These are phyloP conservation scores for Hydrolagus colliei DNA, from an alignment of 2,797 vertebrate genomes.

Conservation along the genomic window DNA sequence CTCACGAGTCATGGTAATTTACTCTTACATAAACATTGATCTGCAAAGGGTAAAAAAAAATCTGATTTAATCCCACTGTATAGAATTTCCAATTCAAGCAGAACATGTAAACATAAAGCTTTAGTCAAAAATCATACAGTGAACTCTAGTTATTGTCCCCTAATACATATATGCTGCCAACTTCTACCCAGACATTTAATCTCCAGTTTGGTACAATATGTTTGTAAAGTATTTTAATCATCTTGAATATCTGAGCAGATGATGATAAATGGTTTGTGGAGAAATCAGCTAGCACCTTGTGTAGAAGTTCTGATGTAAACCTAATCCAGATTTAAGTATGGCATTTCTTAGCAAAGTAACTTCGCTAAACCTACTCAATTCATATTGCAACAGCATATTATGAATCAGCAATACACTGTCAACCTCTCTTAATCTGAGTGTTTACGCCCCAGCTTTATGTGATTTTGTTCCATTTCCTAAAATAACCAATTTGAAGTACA, in stretches of 20 bases:
- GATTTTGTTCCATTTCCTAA: neutral
- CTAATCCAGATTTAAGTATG: neutral
- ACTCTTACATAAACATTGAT: neutral
- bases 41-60: neutral
- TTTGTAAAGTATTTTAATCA: constrained; percentile 15
- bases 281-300: neutral
- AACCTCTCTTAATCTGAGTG: neutral
- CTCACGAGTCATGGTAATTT: neutral
- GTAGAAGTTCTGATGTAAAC: constrained; percentile 13
- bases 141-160: constrained; percentile 4
- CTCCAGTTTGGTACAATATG: neutral
- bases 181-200: neutral
- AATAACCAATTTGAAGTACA: neutral
- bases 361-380: neutral
- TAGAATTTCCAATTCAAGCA: neutral
- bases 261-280: neutral
- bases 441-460: neutral
- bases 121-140: neutral
- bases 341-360: constrained; percentile 9
- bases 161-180: neutral
- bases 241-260: neutral
- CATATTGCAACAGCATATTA: neutral
- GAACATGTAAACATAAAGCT: neutral
- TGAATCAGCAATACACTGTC: neutral
- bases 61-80: constrained; percentile 16